These are phyloP conservation scores for Himantopus leucocephalus DNA, from an alignment of 2,113 vertebrate genomes.

Conservation along the genomic window DNA sequence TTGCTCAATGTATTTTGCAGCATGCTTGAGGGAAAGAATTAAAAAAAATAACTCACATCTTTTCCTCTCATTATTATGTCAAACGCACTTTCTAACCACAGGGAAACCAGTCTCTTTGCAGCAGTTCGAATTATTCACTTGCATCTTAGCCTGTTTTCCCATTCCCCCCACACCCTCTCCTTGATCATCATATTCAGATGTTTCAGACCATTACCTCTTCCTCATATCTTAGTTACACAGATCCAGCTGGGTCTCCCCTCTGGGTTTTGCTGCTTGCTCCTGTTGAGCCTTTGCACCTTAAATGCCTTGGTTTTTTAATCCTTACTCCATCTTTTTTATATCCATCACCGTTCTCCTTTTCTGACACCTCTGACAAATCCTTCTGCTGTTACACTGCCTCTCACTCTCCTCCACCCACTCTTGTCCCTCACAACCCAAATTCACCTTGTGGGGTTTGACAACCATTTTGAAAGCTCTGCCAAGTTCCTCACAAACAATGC, in stretches of 20 bases:
- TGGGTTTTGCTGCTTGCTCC: constrained; percentile 7
- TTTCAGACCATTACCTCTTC: constrained; percentile 33
- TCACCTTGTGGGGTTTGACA: neutral
- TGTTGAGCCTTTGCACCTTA: constrained; percentile 7
- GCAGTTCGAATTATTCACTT: neutral
- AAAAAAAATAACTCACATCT: neutral
- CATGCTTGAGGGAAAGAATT: neutral
- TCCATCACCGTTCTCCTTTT: neutral
- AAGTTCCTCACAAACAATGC: neutral
- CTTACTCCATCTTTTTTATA: neutral
- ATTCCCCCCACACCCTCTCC: neutral
- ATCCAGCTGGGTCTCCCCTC: constrained; percentile 26
- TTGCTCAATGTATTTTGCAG: neutral
- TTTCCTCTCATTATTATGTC: constrained; percentile 24
- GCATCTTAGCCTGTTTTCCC: constrained; percentile 3
- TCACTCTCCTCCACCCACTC: neutral
- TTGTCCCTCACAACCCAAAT: neutral
- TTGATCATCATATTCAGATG: neutral
- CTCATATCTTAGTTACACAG: constrained; percentile 22
- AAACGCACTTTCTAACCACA: neutral
- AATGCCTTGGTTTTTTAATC: neutral
- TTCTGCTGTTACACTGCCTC: neutral
- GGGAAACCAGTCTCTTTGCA: neutral
- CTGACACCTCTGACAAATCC: constrained; percentile 13
- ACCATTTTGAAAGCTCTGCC: neutral